phyloP scores from a whole-genome alignment of 2,888 invertebrate genomes.

The Onchidella celtica region DNA sequence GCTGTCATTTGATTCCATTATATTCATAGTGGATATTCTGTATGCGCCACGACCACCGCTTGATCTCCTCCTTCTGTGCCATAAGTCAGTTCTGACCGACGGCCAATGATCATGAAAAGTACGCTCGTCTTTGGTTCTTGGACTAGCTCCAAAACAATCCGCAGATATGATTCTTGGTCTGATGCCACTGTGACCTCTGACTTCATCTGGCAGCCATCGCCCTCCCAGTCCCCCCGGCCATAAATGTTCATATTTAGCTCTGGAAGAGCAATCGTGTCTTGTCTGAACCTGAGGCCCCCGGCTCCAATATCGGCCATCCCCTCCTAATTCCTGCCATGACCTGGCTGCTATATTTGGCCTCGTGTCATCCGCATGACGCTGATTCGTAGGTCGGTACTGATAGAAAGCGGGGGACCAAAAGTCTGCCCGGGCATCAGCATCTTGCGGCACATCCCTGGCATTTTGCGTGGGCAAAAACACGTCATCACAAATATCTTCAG shows the following conservation, averaged over 20 bases:
- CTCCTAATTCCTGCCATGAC: background rate
- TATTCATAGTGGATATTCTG: too few species aligned
- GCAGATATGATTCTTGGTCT: background rate
- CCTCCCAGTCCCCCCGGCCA: background rate
- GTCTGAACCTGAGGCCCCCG: background rate
- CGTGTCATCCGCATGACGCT: background rate
- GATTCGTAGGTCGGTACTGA: background rate
- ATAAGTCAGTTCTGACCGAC: background rate
- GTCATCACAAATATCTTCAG: background rate
- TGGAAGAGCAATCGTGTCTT: background rate
- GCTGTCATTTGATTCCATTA: background rate
- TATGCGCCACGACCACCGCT: background rate
- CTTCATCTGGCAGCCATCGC: background rate
- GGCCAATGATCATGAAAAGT: background rate
- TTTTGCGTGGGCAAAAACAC: constrained; percentile 19
- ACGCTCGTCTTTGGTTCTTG: background rate
- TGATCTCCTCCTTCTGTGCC: background rate
- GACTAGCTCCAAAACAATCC: background rate
- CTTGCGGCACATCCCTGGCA: too few species aligned
- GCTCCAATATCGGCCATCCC: background rate
- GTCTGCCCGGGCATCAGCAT: too few species aligned
- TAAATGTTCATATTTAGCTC: background rate
- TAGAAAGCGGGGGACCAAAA: background rate
- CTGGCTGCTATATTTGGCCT: background rate
- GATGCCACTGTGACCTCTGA: background rate